These are phyloP conservation scores for Leptarthrus brevirostris DNA, from an alignment of 2,888 invertebrate species.

Conservation along the genomic window DNA sequence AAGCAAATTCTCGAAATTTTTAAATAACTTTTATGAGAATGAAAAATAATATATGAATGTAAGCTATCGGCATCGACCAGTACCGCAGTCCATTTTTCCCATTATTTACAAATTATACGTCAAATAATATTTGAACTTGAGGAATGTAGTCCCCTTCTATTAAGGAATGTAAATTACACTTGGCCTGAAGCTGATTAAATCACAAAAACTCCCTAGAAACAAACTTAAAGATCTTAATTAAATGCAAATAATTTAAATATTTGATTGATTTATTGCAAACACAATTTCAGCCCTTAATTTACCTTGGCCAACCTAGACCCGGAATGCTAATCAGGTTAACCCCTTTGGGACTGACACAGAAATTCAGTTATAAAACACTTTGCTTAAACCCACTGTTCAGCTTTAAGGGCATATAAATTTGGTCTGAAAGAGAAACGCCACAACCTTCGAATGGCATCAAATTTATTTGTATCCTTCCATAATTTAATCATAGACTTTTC, in stretches of 20 bases:
- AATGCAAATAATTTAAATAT: not conserved
- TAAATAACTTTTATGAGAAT: too few relatives aligned
- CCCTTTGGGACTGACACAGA: not conserved
- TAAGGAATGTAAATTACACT: too few relatives aligned
- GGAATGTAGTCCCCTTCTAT: too few relatives aligned
- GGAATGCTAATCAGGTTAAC: not conserved
- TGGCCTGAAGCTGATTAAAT: not conserved
- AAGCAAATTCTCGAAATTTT: too few relatives aligned
- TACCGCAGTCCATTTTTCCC: too few relatives aligned
- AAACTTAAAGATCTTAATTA: not conserved
- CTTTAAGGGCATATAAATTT: not conserved
- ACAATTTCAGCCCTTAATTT: not conserved
- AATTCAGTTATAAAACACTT: not conserved
- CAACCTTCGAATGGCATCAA: not conserved
- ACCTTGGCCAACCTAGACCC: not conserved
- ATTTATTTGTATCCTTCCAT: conserved; percentile 13
- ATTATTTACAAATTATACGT: too few relatives aligned
- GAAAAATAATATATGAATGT: too few relatives aligned
- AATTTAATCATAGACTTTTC: conserved; percentile 33
- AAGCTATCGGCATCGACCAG: too few relatives aligned
- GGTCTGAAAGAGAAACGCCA: not conserved
- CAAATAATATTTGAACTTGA: too few relatives aligned
- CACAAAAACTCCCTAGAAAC: not conserved
- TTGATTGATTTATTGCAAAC: not conserved
- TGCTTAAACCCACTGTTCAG: not conserved